Base-by-base conservation (phyloP, 2,113 vertebrate genomes). In the Psephotus haematonotus region DNA sequence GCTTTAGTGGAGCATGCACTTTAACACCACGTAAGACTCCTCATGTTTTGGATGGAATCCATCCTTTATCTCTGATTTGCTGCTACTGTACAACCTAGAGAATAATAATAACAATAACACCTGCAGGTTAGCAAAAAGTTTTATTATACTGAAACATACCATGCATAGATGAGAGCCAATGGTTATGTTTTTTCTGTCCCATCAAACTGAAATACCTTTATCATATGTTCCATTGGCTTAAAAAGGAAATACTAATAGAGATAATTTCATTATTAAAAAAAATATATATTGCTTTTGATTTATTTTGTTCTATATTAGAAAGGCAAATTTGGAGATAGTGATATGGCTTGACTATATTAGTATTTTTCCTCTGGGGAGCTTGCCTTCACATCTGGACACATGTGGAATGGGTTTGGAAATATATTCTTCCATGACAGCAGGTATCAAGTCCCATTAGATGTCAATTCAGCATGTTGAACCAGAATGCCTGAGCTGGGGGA, bases 121-220 rank as follows among this genome's bases (percentile, higher is more conserved):
- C 31, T 72, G 70, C 2, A 9, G 74, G n/a, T 91, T 91, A 92
- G 44, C 41, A 93, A 81, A 85, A 85, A 70, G 17, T 82, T 96
- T 97, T 97, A 95, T 96, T 96, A 33, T 10, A 89, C 65, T 76
- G 65, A 91, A 93, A 89, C 31, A 82, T 44, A 83, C 20, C 44
- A 50, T 41, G 86, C 29, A 70, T 13, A 72, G 12, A 62, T 0
- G 0, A 92, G 14, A 86, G 13, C 3, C 41, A 92, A 74, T 83
- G 39, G 39, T 27, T 81, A 24, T 9, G 3, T 78, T 90, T 92
- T 44, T 60, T 63, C 35, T 81, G 60, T 71, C 31, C 23, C 29
- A 81, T 64, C 49, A 88, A 88, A 90, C 4, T 27, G 76, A 94
- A 94, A 83, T 50, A 88, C 3, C 28, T 82, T 90, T 79, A 67